phyloP scores from a whole-genome alignment of 2,797 vertebrate species.

The Myotis vivesi region DNA sequence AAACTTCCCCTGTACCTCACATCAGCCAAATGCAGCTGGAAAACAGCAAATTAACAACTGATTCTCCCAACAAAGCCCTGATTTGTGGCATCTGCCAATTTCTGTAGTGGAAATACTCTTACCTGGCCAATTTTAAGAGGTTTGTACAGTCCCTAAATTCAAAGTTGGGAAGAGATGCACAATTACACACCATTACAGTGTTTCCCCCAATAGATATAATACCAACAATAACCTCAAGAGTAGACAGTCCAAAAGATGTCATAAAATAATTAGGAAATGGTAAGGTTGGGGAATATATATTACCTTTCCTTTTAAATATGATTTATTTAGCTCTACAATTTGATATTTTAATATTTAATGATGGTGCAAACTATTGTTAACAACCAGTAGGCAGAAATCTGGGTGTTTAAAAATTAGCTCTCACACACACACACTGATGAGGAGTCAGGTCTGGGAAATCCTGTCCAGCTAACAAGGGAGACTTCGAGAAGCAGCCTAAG shows the following conservation, averaged over 20 bases:
- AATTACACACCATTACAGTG: background rate
- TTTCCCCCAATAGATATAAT: background rate
- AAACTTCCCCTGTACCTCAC: background rate
- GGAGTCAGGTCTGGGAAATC: background rate
- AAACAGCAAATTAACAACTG: background rate
- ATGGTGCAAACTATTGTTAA: background rate
- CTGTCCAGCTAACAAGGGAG: background rate
- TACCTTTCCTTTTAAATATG: background rate
- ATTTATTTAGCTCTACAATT: background rate
- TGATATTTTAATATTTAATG: background rate
- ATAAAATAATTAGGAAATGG: constrained; percentile 26
- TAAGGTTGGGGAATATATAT: background rate
- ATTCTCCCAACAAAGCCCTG: background rate
- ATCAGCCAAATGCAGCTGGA: background rate
- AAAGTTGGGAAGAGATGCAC: background rate
- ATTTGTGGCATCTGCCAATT: no score
- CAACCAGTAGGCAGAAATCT: background rate
- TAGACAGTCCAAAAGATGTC: background rate
- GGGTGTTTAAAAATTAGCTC: background rate
- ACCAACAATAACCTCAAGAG: background rate
- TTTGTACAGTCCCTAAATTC: background rate
- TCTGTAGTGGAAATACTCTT: background rate
- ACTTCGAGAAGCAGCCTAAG: background rate
- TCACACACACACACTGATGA: background rate
- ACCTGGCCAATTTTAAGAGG: background rate